phyloP scores from a whole-genome alignment of 1,140 invertebrate genomes.

The Homalodisca vitripennis region DNA sequence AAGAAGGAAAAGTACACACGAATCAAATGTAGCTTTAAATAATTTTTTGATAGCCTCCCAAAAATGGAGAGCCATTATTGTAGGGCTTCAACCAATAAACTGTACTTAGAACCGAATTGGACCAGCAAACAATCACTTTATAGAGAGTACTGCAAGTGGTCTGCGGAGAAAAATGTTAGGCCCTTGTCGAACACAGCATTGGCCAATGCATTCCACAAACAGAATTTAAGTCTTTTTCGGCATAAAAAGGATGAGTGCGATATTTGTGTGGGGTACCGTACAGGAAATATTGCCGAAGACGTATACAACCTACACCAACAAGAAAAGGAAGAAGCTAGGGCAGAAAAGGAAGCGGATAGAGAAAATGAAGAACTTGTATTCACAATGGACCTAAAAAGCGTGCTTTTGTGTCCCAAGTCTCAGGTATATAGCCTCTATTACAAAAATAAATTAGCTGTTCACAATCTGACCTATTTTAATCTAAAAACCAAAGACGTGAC shows the following conservation, averaged over 20 bases:
- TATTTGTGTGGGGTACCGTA: background rate
- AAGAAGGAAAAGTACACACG: no score
- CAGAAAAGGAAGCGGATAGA: background rate
- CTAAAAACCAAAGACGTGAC: conserved; percentile 32
- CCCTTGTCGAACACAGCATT: no score
- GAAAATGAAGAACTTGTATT: background rate
- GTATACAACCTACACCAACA: background rate
- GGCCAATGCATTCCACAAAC: no score
- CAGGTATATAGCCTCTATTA: conserved; percentile 42
- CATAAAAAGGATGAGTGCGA: background rate
- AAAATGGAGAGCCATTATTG: no score
- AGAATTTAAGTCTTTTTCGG: no score
- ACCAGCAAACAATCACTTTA: no score
- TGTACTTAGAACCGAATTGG: no score
- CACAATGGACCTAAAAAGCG: conserved; percentile 36
- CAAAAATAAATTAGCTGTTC: conserved; percentile 39
- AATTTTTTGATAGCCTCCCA: no score
- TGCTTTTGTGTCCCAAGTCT: conserved; percentile 34
- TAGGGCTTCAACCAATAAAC: no score
- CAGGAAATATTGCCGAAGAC: background rate
- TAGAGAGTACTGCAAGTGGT: no score
- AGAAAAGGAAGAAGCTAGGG: background rate
- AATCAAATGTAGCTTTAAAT: no score
- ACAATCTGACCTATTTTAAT: conserved; percentile 40
- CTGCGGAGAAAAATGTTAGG: no score